Conservation (phyloP, 2,797 vertebrate species). For the Parauchenoglanis punctatus region DNA sequence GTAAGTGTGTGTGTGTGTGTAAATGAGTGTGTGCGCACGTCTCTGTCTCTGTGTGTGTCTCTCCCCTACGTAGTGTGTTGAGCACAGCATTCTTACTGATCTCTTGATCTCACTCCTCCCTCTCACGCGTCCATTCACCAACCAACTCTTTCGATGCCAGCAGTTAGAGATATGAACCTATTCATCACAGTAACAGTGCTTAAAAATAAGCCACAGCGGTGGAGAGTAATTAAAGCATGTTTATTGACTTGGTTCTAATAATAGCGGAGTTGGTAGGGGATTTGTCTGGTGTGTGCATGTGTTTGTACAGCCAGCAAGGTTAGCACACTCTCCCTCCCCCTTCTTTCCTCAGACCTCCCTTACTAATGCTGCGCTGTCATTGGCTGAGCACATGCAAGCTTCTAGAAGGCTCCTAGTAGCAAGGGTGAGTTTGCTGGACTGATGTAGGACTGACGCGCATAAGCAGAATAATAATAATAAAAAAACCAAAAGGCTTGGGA, state of each 20-base stretch:
- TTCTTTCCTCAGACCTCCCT: conserved; percentile 48
- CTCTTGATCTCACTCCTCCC: background rate
- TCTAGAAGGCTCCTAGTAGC: conserved; percentile 69
- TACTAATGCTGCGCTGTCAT: conserved; percentile 61
- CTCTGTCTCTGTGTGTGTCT: too few relatives aligned
- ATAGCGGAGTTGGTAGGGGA: conserved; percentile 31
- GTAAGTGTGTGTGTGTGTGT: background rate
- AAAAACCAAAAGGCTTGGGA: background rate
- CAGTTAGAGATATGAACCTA: conserved; percentile 9
- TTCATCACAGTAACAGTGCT: conserved; percentile 27
- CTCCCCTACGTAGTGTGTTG: background rate
- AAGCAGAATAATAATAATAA: background rate
- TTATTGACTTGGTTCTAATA: conserved; percentile 38
- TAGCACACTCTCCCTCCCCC: conserved; percentile 49
- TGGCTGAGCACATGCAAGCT: conserved; percentile 66
- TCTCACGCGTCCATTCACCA: background rate
- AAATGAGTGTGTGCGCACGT: too few relatives aligned
- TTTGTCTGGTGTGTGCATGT: conserved; percentile 8
- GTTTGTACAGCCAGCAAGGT: conserved; percentile 36
- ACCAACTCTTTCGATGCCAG: background rate
- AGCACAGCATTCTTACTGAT: background rate
- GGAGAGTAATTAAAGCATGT: conserved; percentile 45
- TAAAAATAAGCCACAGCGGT: conserved; percentile 37
- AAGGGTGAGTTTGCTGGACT: conserved; percentile 10
- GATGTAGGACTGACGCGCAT: too few relatives aligned